A percentile compares a stretch with the other conserved stretches of the same genome.
Evolutionary conservation across 1,140 invertebrate species (phyloP).

Genomic region (Drosophila chauvacae): DNA sequence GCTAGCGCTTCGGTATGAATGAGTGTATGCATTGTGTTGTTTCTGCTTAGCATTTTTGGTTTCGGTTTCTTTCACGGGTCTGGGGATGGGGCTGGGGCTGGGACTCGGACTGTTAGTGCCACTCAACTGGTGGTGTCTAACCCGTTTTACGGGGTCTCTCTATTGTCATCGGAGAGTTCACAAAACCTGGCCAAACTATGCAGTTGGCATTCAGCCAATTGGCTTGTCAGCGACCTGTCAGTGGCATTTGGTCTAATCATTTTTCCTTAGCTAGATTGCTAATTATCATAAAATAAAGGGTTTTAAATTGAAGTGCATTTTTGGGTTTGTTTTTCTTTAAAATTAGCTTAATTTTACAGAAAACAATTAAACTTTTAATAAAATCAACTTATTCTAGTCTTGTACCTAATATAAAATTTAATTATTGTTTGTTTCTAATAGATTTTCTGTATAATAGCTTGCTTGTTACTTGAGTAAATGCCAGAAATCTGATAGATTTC

Average conservation of each 20-base stretch:
- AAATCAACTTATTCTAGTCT: not conserved
- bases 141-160: constrained; percentile 21
- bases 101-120: constrained; percentile 2
- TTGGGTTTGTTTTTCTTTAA: not conserved
- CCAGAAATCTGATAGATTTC: not conserved
- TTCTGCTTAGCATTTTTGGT: constrained; percentile 27
- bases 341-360: not conserved
- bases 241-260: constrained; percentile 36
- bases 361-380: not conserved
- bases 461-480: not conserved
- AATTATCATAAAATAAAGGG: not conserved
- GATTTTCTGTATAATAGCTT: too few relatives aligned
- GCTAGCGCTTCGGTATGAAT: constrained; percentile 46
- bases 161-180: constrained; percentile 28
- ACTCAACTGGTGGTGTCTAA: constrained; percentile 44
- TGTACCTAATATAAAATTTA: not conserved
- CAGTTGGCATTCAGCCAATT: constrained; percentile 55
- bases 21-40: not conserved
- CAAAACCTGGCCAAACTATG: constrained; percentile 18
- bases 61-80: constrained; percentile 30
- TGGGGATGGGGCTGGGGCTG: not conserved
- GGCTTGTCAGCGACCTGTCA: constrained; percentile 54
- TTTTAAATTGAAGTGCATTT: not conserved
- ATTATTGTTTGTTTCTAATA: not conserved
- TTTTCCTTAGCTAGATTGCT: constrained; percentile 4